phyloP scores from a whole-genome alignment of 2,888 invertebrate species.

The Rhaphigaster nebulosa region DNA sequence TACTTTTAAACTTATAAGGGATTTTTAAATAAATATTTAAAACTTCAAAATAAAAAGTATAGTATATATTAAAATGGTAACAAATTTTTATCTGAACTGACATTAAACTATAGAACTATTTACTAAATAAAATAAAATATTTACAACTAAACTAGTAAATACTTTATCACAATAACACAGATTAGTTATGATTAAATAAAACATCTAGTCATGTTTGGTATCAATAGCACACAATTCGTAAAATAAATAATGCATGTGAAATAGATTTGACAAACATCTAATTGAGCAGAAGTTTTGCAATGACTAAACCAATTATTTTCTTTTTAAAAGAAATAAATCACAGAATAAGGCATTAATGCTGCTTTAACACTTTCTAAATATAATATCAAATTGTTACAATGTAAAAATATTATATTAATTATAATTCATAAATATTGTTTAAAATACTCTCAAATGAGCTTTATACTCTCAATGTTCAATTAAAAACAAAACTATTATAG shows the following conservation, averaged over 20 bases:
- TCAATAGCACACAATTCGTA: constrained; percentile 40
- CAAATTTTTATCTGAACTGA: not conserved
- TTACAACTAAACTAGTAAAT: constrained; percentile 11
- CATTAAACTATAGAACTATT: not conserved
- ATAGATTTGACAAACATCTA: constrained; percentile 24
- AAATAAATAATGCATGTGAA: constrained; percentile 11
- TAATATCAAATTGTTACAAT: not conserved
- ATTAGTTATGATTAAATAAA: constrained; percentile 41
- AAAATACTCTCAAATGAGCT: not conserved
- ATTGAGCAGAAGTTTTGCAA: constrained; percentile 39
- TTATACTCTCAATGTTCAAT: too few species aligned
- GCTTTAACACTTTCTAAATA: constrained; percentile 1
- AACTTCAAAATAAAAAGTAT: not conserved
- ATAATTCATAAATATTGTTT: not conserved
- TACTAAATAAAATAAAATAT: constrained; percentile 25
- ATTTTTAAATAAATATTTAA: not conserved
- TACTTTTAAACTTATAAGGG: not conserved
- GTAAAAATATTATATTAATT: not conserved
- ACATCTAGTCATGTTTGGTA: constrained; percentile 18
- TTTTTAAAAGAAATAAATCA: constrained; percentile 36
- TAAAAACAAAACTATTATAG: not conserved
- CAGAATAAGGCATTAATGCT: not conserved
- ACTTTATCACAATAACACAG: constrained; percentile 39
- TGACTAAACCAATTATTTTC: not conserved
- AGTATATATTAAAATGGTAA: constrained; percentile 23